Base-by-base conservation (phyloP, 2,888 invertebrate genomes). In the Acanthococcus lagerstroemiae region DNA sequence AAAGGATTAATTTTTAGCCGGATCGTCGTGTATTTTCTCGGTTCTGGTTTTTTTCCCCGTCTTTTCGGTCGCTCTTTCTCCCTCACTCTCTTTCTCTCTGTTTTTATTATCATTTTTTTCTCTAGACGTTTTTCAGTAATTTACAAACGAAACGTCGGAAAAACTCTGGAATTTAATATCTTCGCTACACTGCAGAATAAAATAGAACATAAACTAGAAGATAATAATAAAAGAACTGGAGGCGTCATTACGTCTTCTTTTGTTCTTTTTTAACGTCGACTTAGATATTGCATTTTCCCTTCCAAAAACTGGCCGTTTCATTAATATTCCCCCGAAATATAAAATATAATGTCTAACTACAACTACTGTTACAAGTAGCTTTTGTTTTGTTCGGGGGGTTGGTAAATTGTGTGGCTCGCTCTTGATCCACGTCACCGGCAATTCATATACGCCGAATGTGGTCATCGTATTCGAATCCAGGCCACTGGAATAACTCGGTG, bases 241-340 rank as follows among this genome's bases (percentile, higher is more conserved):
- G 52, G 52, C 55, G 55, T 25, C 26, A 55, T 25, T 55, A 55
- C 26, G 26, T 55, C 7, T 55, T 55, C 55, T 25, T 55, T 55
- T 55, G 24, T 55, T 55, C 25, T 55, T 55, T 55, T 25, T 25
- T 55, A 24, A n/a, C 26, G 25, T 24, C 26, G 25, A 25, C 4
- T 55, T 30, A 17, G 55, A 55, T 55, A 55, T 58, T 46, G 44
- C 57, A 46, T 58, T 46, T 58, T 58, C 57, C 57, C 57, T 45
- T 44, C 57, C 45, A 12, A 55, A 58, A 58, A 58, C 57, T 58
- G 25, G 57, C 57, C 57, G 45, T 58, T 45, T 45, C 57, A 46
- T 58, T 58, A 58, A 58, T 58, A 58, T 58, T 58, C 57, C 22
- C 37, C 44, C 57, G 44, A 58, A 45, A 58, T 58, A 58, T 58